Base-by-base conservation (phyloP, 2,888 invertebrate species). In the Ethmia dodecea region DNA sequence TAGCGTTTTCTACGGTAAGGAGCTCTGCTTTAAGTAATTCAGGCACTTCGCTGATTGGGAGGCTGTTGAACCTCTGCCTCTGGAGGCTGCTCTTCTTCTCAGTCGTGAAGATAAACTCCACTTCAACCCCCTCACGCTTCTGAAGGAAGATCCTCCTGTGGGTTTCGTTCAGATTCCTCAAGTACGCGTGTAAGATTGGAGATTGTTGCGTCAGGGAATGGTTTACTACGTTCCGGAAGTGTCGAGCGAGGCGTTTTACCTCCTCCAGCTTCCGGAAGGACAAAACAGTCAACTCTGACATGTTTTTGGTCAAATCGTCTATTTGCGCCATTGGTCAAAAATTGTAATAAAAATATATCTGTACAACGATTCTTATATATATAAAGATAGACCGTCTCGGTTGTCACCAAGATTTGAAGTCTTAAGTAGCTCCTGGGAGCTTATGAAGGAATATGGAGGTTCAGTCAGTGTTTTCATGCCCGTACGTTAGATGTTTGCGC, bases 41-140 rank as follows among this genome's bases (percentile, higher is more conserved):
- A 10, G 84, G 83, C 33, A 84, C 83, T 44, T 84, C 84, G 43
- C 77, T 79, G 0, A 86, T 75, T 3, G 83, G 84, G 10, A 86
- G 55, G 43, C 86, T 86, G 45, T 86, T 86, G 37, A 86, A 86
- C 2, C 86, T 59, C 44, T 86, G 86, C 13, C 86, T 43, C 14
- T 86, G 86, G 5, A 84, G 40, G 34, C 67, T 75, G 43, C 79
- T 81, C 29, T 83, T 84, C 48, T 84, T 86, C 41, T 83, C 86
- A 2, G 86, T 84, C 0, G 84, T 80, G 43, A 83, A 81, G 18
- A 86, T 83, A 42, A 83, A 86, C 43, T 86, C 86, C 0, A 86
- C 86, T 38, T 83, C 79, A 0, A 81, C 75, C 2, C 57, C 56
- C 1, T 86, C 86, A 2, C 83, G 67, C 40, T 68, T 72, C 40